Evolutionary conservation across 2,888 invertebrate genomes (phyloP).

Genomic region (Rhagonycha lutea): DNA sequence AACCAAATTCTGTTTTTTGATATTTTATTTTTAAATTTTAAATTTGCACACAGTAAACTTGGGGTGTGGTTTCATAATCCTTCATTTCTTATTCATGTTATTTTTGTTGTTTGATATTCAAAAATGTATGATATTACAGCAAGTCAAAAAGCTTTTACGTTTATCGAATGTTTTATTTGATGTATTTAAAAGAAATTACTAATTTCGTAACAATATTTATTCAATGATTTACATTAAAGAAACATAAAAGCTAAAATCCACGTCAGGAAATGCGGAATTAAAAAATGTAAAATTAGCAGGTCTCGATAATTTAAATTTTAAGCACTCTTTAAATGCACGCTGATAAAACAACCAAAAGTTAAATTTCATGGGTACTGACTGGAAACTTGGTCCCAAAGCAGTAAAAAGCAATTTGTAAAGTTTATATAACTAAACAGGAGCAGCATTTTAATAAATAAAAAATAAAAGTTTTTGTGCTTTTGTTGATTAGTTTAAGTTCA

Average conservation of each 20-base stretch:
- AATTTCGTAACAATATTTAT: background rate
- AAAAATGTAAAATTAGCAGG: background rate
- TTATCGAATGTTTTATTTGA: background rate
- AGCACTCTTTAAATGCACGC: background rate
- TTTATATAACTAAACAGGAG: conserved; percentile 14
- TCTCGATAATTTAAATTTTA: background rate
- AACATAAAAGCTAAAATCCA: no score
- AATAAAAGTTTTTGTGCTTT: conserved; percentile 24
- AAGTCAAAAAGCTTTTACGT: background rate
- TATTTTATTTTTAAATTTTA: background rate
- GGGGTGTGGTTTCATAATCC: background rate
- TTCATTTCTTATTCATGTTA: background rate
- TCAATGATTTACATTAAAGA: background rate
- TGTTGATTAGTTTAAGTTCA: conserved; percentile 19
- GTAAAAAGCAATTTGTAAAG: conserved; percentile 25
- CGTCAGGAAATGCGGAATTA: background rate
- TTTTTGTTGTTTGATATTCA: background rate
- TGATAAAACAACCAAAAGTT: background rate
- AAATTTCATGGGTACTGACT: background rate
- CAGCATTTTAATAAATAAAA: conserved; percentile 25
- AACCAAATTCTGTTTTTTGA: background rate
- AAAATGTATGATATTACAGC: background rate
- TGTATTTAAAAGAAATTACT: background rate
- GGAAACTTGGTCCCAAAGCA: conserved; percentile 6
- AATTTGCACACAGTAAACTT: background rate